A percentile compares a stretch with the other conserved stretches of the same genome.
Evolutionary conservation across 2,888 invertebrate genomes (phyloP).

Genomic region (Tenthredo distinguenda): DNA sequence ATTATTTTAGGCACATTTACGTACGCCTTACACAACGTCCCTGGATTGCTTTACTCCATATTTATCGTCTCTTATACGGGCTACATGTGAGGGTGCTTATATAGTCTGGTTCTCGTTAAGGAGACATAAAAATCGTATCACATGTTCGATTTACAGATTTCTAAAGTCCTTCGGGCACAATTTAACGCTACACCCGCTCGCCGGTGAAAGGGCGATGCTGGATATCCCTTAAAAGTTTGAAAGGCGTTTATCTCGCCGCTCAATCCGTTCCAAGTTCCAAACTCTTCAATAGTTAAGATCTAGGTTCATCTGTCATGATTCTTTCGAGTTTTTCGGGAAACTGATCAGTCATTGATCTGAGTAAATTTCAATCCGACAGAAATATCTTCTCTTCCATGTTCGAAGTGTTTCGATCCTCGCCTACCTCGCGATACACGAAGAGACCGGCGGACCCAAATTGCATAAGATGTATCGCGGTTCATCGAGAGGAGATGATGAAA

Average conservation of each 20-base stretch:
- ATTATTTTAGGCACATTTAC: not conserved
- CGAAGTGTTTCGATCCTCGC: not conserved
- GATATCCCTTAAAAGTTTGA: not conserved
- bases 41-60: not conserved
- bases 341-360: not conserved
- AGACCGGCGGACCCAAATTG: not conserved
- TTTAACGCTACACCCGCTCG: not conserved
- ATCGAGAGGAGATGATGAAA: not conserved
- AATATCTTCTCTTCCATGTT: not conserved
- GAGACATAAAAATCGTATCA: not conserved
- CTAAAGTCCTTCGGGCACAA: not conserved
- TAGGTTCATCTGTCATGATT: not conserved
- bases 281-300: not conserved
- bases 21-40: not conserved
- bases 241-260: not conserved
- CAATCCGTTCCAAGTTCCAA: not conserved
- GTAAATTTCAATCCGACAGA: not conserved
- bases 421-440: not conserved
- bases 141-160: not conserved
- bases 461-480: not conserved
- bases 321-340: not conserved
- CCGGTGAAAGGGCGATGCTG: not conserved
- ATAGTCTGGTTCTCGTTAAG: constrained; percentile 14
- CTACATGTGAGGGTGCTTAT: not conserved
- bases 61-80: not conserved